Evolutionary conservation across 2,113 vertebrate genomes (phyloP).

Genomic region (Pholis gunnellus): DNA sequence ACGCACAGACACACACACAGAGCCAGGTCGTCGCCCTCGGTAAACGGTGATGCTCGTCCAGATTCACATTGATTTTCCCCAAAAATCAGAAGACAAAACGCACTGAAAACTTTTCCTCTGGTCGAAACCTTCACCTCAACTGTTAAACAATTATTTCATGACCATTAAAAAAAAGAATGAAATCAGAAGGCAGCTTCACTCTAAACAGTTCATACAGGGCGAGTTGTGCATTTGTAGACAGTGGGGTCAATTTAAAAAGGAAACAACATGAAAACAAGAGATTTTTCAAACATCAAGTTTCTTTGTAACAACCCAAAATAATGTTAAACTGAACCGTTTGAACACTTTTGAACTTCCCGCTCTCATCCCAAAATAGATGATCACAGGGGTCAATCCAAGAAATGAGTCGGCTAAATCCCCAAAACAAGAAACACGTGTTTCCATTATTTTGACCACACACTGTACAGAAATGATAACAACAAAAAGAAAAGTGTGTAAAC

Average conservation of each 20-base stretch:
- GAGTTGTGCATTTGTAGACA: constrained; percentile 63
- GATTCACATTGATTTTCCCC: constrained; percentile 49
- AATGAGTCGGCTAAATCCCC: constrained; percentile 24
- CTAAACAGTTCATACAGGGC: constrained; percentile 42
- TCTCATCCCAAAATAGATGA: constrained; percentile 6
- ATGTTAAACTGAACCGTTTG: not conserved
- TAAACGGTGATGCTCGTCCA: constrained; percentile 60
- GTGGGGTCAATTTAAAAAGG: constrained; percentile 52
- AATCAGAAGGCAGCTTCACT: constrained; percentile 35
- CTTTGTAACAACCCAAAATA: constrained; percentile 28
- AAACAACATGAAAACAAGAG: constrained; percentile 32
- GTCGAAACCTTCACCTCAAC: constrained; percentile 40
- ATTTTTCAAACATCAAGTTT: constrained; percentile 45
- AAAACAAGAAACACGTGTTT: constrained; percentile 25
- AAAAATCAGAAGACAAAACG: constrained; percentile 19
- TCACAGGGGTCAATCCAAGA: not conserved
- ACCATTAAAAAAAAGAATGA: constrained; percentile 44
- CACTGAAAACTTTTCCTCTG: constrained; percentile 20
- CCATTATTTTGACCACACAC: constrained; percentile 55
- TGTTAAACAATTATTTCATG: constrained; percentile 1
- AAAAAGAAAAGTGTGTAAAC: constrained; percentile 61
- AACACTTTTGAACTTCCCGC: constrained; percentile 21
- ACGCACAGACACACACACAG: constrained; percentile 40
- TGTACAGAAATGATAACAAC: constrained; percentile 28
- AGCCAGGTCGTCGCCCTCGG: constrained; percentile 44